A percentile compares a stretch with the other conserved stretches of the same genome.
phyloP scores from a whole-genome alignment of 2,888 invertebrate genomes.

The Eretmocerus hayati region DNA sequence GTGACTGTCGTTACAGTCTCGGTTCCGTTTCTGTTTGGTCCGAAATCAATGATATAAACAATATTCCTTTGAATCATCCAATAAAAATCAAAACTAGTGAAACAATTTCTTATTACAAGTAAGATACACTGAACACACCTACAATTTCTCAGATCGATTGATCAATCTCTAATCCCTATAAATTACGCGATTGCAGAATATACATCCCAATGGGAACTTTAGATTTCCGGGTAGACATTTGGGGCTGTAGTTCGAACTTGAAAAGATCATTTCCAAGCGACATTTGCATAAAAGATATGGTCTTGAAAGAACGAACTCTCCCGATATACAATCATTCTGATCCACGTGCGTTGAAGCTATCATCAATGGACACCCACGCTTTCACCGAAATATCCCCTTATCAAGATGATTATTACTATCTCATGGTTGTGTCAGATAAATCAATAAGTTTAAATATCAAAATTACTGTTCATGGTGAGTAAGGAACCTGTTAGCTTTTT shows the following conservation, averaged over 20 bases:
- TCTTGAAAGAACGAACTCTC: constrained; percentile 42
- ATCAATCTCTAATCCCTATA: too few relatives aligned
- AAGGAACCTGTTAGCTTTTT: too few relatives aligned
- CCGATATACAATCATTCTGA: constrained; percentile 41
- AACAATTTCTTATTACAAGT: constrained; percentile 49
- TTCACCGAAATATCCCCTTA: constrained; percentile 45
- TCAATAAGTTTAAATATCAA: constrained; percentile 44
- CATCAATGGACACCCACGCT: constrained; percentile 35
- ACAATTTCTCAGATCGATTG: too few relatives aligned
- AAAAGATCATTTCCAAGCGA: constrained; percentile 26
- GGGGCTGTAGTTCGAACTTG: constrained; percentile 43
- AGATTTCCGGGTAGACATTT: constrained; percentile 44
- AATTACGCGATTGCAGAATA: constrained; percentile 41
- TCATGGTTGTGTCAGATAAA: constrained; percentile 45
- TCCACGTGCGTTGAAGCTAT: constrained; percentile 32
- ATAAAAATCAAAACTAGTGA: constrained; percentile 40
- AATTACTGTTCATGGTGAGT: constrained; percentile 40
- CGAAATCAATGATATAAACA: constrained; percentile 42
- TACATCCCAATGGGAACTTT: constrained; percentile 47
- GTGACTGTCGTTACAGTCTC: constrained; percentile 49
- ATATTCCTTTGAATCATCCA: constrained; percentile 42
- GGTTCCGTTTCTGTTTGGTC: constrained; percentile 50
- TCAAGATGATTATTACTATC: constrained; percentile 48
- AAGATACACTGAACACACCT: constrained; percentile 13
- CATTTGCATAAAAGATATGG: constrained; percentile 43